A percentile compares a stretch with the other conserved stretches of the same genome.
Evolutionary conservation across 2,797 vertebrate species (phyloP).

Genomic region (Phyllotis vaccarum): DNA sequence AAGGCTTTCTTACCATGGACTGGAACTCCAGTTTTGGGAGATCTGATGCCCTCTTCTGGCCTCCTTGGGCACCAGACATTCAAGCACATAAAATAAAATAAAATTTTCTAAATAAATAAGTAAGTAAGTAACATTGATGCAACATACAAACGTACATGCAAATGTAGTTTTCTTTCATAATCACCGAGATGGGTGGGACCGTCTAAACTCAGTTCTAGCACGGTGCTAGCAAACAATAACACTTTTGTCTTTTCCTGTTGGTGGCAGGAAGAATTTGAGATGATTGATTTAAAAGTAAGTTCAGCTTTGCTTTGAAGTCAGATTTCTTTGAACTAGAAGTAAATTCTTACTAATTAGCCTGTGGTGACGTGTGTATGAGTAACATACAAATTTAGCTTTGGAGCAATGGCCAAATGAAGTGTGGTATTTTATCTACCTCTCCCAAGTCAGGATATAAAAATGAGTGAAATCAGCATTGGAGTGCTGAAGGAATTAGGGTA

Average conservation of each 20-base stretch:
- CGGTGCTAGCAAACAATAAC: not conserved
- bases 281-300: slow-evolving; percentile 24
- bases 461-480: not conserved
- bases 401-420: not conserved
- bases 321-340: slow-evolving; percentile 53
- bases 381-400: slow-evolving; percentile 36
- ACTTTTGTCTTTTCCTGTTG: slow-evolving; percentile 19
- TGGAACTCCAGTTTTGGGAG: not conserved
- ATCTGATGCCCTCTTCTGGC: not conserved
- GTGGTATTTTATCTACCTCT: not conserved
- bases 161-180: slow-evolving; percentile 1
- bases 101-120: not conserved
- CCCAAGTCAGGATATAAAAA: not conserved
- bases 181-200: not conserved
- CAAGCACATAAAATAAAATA: not conserved
- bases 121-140: not conserved
- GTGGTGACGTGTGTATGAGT: not conserved
- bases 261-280: not conserved
- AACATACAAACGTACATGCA: not conserved
- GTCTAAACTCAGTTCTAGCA: not conserved
- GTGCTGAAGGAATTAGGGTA: not conserved
- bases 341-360: slow-evolving; percentile 28
- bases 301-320: slow-evolving; percentile 46
- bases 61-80: not conserved
- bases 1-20: not conserved